These are phyloP conservation scores for Heliothis peltigera DNA, from an alignment of 2,888 invertebrate genomes.

Conservation along the genomic window DNA sequence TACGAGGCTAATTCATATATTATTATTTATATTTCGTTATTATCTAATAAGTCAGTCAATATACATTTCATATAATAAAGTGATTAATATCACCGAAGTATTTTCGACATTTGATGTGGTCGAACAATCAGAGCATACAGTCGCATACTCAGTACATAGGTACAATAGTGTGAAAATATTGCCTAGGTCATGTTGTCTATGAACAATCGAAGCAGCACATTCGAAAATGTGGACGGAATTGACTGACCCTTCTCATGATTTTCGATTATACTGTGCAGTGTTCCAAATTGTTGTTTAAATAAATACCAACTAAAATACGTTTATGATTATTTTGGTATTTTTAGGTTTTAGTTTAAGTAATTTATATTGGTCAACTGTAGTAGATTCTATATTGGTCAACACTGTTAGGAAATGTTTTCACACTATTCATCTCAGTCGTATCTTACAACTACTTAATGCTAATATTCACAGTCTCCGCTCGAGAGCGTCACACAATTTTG, in stretches of 20 bases:
- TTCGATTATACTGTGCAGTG: constrained; percentile 12
- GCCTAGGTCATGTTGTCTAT: constrained; percentile 47
- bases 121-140: constrained; percentile 65
- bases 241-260: constrained; percentile 67
- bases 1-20: constrained; percentile 85
- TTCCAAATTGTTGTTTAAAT: neutral
- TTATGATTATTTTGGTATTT: neutral
- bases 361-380: constrained; percentile 31
- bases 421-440: constrained; percentile 84
- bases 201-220: constrained; percentile 75
- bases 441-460: constrained; percentile 74
- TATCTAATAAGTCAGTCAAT: constrained; percentile 88
- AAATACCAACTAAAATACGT: neutral
- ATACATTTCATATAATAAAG: constrained; percentile 74
- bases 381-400: constrained; percentile 38
- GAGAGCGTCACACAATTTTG: constrained; percentile 77
- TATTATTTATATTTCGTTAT: constrained; percentile 80
- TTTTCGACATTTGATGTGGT: constrained; percentile 76
- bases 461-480: constrained; percentile 87
- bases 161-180: constrained; percentile 81
- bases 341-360: constrained; percentile 6
- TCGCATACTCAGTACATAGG: constrained; percentile 63
- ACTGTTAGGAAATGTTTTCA: constrained; percentile 75
- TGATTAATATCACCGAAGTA: constrained; percentile 84
- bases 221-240: constrained; percentile 88